Evolutionary conservation across 2,888 invertebrate species (phyloP).

Genomic region (Drosophila affinis): DNA sequence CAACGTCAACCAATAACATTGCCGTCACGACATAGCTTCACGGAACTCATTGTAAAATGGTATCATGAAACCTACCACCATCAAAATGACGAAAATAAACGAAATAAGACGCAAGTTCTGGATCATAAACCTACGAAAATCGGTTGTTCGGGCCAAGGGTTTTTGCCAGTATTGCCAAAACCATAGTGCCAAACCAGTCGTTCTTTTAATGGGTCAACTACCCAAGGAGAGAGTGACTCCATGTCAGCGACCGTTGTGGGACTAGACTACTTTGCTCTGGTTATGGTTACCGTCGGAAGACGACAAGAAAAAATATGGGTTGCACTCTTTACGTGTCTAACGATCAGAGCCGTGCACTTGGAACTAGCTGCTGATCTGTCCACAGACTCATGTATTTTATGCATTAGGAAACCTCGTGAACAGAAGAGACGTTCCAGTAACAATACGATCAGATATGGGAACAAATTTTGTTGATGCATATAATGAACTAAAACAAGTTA

Average conservation of each 20-base stretch:
- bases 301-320: conserved; percentile 49
- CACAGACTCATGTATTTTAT: conserved; percentile 43
- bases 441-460: too few relatives aligned
- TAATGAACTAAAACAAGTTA: too few relatives aligned
- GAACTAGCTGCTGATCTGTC: conserved; percentile 40
- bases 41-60: too few relatives aligned
- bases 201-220: conserved; percentile 43
- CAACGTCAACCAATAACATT: too few relatives aligned
- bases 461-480: too few relatives aligned
- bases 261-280: conserved; percentile 48
- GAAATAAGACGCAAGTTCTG: too few relatives aligned
- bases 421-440: too few relatives aligned
- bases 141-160: not conserved
- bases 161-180: conserved; percentile 5
- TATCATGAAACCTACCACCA: too few relatives aligned
- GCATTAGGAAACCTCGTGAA: conserved; percentile 37
- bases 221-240: conserved; percentile 35
- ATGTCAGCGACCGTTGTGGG: conserved; percentile 44
- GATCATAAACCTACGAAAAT: too few relatives aligned
- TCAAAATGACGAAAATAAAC: too few relatives aligned
- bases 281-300: conserved; percentile 33
- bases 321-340: conserved; percentile 49
- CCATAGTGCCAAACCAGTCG: conserved; percentile 5
- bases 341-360: conserved; percentile 46
- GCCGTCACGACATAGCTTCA: too few relatives aligned